Evolutionary conservation across 1,140 invertebrate genomes (phyloP).

Genomic region (Acromyrmex heyeri): DNA sequence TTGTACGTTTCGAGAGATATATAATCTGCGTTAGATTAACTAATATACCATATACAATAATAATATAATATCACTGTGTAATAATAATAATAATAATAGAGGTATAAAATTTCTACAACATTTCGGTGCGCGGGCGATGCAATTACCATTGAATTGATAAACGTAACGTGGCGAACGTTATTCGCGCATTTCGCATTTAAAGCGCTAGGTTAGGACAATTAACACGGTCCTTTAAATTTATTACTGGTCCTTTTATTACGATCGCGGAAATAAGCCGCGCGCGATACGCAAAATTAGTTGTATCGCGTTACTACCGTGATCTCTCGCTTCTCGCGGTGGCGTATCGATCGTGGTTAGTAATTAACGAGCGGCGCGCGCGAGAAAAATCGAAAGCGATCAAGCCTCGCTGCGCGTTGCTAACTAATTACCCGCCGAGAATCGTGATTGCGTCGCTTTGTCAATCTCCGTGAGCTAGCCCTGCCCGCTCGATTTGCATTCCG

Average conservation of each 20-base stretch:
- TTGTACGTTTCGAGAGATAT: neutral
- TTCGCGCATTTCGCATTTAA: conserved; percentile 20
- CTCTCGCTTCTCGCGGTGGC: conserved; percentile 34
- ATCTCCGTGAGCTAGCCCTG: conserved; percentile 69
- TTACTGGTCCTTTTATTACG: conserved; percentile 48
- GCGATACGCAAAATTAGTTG: conserved; percentile 61
- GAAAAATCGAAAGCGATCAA: conserved; percentile 81
- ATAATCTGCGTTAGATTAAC: conserved; percentile 23
- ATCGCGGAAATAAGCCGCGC: conserved; percentile 36
- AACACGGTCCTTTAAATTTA: conserved; percentile 46
- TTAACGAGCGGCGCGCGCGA: conserved; percentile 72
- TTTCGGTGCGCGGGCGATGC: neutral
- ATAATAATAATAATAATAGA: neutral
- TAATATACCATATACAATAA: conserved; percentile 5
- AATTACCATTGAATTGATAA: conserved; percentile 36
- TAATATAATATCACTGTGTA: conserved; percentile 12
- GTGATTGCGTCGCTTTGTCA: conserved; percentile 81
- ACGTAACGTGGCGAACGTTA: conserved; percentile 11
- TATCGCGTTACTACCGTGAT: conserved; percentile 47
- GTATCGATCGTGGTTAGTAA: conserved; percentile 74
- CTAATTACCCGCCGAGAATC: conserved; percentile 80
- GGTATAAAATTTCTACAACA: neutral
- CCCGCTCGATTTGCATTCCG: conserved; percentile 79
- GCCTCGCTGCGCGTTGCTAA: conserved; percentile 71
- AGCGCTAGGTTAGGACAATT: conserved; percentile 36